Percentiles rank a stretch among this genome's conserved stretches.
phyloP scores from a whole-genome alignment of 1,140 invertebrate genomes.

The Drosophila melanogaster region Release_6_plus_ISO1_MT NT_033777.3:14276501-14277000 shows the following conservation, averaged over 20 bases:
- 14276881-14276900: constrained; percentile 3
- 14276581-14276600: constrained; percentile 18
- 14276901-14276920: constrained; percentile 2
- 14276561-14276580: constrained; percentile 14
- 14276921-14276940: not conserved
- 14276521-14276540: constrained; percentile 54
- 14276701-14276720: constrained; percentile 1
- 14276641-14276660: not conserved
- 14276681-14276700: constrained; percentile 3
- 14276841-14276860: constrained; percentile 2
- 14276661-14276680: constrained; percentile 18
- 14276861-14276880: not conserved
- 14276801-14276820: constrained; percentile 7
- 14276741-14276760: not conserved
- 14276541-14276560: constrained; percentile 32
- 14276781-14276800: constrained; percentile 7
- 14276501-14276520: constrained; percentile 65
- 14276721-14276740: not conserved
- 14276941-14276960: not conserved
- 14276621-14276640: constrained; percentile 11
- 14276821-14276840: not conserved
- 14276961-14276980: constrained; percentile 51
- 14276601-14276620: constrained; percentile 7
- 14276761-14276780: constrained; percentile 6
- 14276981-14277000: constrained; percentile 35